These are phyloP conservation scores for Trialeurodes vaporariorum DNA, from an alignment of 1,140 invertebrate genomes.

Conservation along the genomic window DNA sequence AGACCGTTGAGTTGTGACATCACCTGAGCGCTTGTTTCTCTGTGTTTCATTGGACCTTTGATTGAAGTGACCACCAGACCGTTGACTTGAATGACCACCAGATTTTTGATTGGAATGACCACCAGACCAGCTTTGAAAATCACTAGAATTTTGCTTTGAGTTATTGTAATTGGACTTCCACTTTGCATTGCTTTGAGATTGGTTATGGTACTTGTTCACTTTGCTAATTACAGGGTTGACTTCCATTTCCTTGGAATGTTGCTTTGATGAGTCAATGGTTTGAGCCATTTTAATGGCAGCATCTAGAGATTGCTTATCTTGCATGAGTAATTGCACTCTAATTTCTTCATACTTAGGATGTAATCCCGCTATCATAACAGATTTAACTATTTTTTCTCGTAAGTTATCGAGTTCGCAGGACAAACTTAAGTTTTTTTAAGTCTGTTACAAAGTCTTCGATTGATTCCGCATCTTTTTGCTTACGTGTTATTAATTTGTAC, in stretches of 20 bases:
- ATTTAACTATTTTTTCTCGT: neutral
- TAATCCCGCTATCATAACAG: neutral
- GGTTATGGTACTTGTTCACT: neutral
- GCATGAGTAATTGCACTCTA: neutral
- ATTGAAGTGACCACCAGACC: too few relatives aligned
- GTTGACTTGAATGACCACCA: too few relatives aligned
- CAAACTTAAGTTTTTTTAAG: neutral
- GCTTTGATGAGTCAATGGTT: neutral
- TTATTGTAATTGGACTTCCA: too few relatives aligned
- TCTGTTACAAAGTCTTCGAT: neutral
- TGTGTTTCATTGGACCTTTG: too few relatives aligned
- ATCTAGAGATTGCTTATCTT: neutral
- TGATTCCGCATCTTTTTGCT: constrained; percentile 1
- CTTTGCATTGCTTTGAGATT: neutral
- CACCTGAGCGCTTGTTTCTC: too few relatives aligned
- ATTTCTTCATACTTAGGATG: neutral
- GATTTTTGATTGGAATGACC: too few relatives aligned
- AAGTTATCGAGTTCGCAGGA: neutral
- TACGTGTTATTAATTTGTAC: neutral
- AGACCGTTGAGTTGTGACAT: too few relatives aligned
- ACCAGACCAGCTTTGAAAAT: too few relatives aligned
- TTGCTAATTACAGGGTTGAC: neutral
- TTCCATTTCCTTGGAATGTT: neutral
- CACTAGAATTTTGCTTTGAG: too few relatives aligned
- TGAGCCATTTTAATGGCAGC: neutral